Base-by-base conservation (phyloP, 2,888 invertebrate genomes). In the Esperia sulphurella region DNA sequence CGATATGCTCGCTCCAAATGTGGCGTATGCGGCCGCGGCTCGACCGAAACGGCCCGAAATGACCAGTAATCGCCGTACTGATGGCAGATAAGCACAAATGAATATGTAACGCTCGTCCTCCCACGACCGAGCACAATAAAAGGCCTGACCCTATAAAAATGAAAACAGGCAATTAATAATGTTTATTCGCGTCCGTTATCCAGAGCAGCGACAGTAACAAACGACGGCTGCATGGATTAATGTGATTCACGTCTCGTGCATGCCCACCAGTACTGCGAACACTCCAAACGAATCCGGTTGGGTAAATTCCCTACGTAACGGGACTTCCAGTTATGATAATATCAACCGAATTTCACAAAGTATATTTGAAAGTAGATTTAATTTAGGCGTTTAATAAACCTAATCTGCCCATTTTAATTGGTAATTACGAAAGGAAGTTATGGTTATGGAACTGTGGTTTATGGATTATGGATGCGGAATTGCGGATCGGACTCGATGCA, bases 251-350 rank as follows among this genome's bases (percentile, higher is more conserved):
- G 38, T 14, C 48, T 35, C 38, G 33, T 37, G 35, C 40, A 3
- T n/a, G 33, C 39, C 41, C 41, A 31, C 41, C 37, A 38, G 37
- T 48, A 50, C 48, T 50, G 51, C 47, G 54, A 41, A 49, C 55
- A 41, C 47, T 39, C 43, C 31, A 31, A 46, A 47, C 49, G 52
- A 52, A 52, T 52, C 83, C 81, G 83, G 83, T 86, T 84, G 81
- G 81, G 79, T 83, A 83, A n/a, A 85, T 84, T 79, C 83, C 79
- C 81, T 81, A 78, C 72, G 71, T 86, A 88, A 87, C 87, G 88
- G 88, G 74, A 83, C 82, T 70, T 84, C 88, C 80, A 84, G 88
- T 88, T 87, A 88, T 88, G 88, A 75, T 86, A 86, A 88, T 87
- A 69, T 71, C 64, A 83, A 80, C 83, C 87, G 84, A 89, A 86